A percentile compares a stretch with the other conserved stretches of the same genome.
These are phyloP conservation scores for Sinocyclocheilus maitianheensis DNA, from an alignment of 2,113 vertebrate genomes.

Conservation along the genomic window DNA sequence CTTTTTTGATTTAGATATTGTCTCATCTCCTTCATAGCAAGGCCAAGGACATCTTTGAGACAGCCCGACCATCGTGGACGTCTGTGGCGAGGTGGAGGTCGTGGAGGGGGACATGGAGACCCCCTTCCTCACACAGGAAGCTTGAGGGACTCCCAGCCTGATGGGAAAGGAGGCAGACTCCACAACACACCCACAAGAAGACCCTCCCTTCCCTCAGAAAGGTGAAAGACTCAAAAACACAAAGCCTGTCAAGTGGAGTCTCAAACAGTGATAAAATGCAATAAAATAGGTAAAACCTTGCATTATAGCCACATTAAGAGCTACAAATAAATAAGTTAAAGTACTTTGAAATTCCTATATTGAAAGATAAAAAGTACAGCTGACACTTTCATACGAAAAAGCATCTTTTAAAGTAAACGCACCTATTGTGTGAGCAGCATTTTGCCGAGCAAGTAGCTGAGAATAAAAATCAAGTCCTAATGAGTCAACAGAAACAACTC, in stretches of 20 bases:
- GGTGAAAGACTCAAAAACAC: conserved; percentile 61
- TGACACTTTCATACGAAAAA: neutral
- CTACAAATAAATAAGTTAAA: neutral
- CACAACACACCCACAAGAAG: conserved; percentile 67
- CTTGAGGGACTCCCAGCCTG: conserved; percentile 70
- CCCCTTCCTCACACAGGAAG: conserved; percentile 60
- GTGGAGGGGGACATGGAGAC: conserved; percentile 68
- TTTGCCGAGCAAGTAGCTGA: conserved; percentile 22
- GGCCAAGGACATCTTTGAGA: conserved; percentile 88
- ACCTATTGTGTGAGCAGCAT: neutral
- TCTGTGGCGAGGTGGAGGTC: conserved; percentile 61
- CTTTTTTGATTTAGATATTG: neutral
- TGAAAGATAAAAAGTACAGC: neutral
- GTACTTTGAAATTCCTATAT: neutral
- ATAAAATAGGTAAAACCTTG: neutral
- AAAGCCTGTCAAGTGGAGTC: neutral
- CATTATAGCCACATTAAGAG: neutral
- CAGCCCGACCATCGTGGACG: conserved; percentile 80
- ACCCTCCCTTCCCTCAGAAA: conserved; percentile 64
- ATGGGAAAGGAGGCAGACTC: conserved; percentile 63
- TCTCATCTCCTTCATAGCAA: conserved; percentile 73
- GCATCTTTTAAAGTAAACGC: neutral
- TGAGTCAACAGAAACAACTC: neutral
- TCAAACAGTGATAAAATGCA: neutral
- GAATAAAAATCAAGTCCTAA: conserved; percentile 27